Evolutionary conservation across 2,113 vertebrate genomes (phyloP).

Genomic region (Misgurnus mizolepis): DNA sequence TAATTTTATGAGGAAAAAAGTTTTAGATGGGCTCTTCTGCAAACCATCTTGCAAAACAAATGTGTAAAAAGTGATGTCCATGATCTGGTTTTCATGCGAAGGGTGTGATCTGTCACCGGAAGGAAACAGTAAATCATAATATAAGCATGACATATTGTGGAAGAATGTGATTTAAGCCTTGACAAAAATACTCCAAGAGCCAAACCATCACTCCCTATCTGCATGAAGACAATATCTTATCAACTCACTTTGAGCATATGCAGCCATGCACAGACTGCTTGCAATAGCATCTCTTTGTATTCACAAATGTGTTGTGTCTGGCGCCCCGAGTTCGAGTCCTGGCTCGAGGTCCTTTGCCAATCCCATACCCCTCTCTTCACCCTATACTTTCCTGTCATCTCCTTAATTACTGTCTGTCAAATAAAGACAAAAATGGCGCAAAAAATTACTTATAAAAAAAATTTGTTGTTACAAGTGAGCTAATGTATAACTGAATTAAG

Average conservation of each 20-base stretch:
- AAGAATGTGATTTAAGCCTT: neutral
- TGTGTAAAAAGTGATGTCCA: neutral
- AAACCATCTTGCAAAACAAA: conserved; percentile 12
- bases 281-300: neutral
- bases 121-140: conserved; percentile 29
- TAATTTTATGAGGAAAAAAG: neutral
- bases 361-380: no score
- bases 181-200: neutral
- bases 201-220: neutral
- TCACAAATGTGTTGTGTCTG: neutral
- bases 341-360: no score
- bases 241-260: neutral
- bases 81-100: conserved; percentile 6
- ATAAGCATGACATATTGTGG: neutral
- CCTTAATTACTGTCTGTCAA: neutral
- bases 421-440: no score
- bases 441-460: no score
- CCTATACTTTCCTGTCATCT: neutral
- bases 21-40: neutral
- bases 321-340: no score
- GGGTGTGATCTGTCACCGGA: conserved; percentile 17
- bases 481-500: no score
- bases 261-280: neutral
- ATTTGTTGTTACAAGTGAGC: no score
- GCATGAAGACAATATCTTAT: neutral